Evolutionary conservation across 2,888 invertebrate species (phyloP).

Genomic region (Tachina fera): DNA sequence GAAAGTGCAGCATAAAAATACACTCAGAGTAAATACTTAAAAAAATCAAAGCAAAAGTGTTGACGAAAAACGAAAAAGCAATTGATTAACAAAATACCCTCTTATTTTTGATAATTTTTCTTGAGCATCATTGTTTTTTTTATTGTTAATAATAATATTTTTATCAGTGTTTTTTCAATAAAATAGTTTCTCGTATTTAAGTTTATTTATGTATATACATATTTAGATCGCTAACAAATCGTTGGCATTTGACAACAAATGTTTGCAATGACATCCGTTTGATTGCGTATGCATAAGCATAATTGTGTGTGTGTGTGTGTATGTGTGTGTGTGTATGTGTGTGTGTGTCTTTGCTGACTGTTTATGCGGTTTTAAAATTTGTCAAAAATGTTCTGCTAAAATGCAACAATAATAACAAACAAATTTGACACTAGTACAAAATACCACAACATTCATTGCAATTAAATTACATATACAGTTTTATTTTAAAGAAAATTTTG

Average conservation of each 20-base stretch:
- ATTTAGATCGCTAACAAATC: constrained; percentile 44
- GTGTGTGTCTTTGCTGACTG: background rate
- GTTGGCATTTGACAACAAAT: constrained; percentile 42
- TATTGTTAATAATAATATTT: background rate
- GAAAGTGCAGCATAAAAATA: constrained; percentile 1
- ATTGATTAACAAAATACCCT: background rate
- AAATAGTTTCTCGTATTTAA: background rate
- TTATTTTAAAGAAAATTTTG: background rate
- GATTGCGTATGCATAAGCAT: background rate
- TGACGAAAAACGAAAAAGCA: background rate
- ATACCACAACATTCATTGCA: constrained; percentile 50
- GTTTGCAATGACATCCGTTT: constrained; percentile 49
- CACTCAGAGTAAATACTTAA: background rate
- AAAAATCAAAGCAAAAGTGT: background rate
- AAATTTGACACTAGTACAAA: constrained; percentile 24
- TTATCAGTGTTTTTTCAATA: background rate
- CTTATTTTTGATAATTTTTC: background rate
- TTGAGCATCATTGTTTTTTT: background rate
- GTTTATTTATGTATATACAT: constrained; percentile 23
- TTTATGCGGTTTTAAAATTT: constrained; percentile 52
- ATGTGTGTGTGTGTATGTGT: background rate
- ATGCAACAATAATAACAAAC: constrained; percentile 34
- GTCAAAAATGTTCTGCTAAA: constrained; percentile 49
- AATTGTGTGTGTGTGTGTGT: background rate
- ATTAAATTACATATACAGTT: constrained; percentile 42